Percentiles rank a stretch among this genome's conserved stretches.
phyloP scores from a whole-genome alignment of 2,888 invertebrate genomes.

The Heteromyza rotundicornis region DNA sequence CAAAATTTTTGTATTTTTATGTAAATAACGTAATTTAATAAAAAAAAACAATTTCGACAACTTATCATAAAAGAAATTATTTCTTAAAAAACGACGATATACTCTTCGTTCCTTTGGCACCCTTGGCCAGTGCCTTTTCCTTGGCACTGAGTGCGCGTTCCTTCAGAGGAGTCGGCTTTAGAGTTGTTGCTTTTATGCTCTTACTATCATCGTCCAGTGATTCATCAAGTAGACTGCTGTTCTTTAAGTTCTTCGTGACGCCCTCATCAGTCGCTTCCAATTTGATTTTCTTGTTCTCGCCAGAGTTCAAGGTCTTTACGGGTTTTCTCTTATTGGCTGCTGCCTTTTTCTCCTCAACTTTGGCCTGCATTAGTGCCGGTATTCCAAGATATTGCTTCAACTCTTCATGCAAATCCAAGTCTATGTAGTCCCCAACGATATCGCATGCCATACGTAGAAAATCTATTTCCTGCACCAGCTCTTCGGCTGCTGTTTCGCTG shows the following conservation, averaged over 20 bases:
- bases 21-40: too few species aligned
- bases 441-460: slow-evolving; percentile 69
- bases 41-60: too few species aligned
- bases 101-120: slow-evolving; percentile 79
- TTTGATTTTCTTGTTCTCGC: slow-evolving; percentile 63
- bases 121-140: slow-evolving; percentile 74
- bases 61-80: too few species aligned
- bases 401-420: slow-evolving; percentile 71
- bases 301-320: slow-evolving; percentile 48
- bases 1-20: too few species aligned
- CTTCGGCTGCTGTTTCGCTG: slow-evolving; percentile 63
- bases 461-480: slow-evolving; percentile 54
- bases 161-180: slow-evolving; percentile 22
- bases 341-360: slow-evolving; percentile 63
- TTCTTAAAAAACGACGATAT: slow-evolving; percentile 78
- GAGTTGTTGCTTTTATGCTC: slow-evolving; percentile 12
- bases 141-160: slow-evolving; percentile 69
- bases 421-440: slow-evolving; percentile 79
- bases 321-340: slow-evolving; percentile 66
- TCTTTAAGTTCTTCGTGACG: slow-evolving; percentile 59
- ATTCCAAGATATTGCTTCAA: slow-evolving; percentile 70
- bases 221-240: slow-evolving; percentile 41
- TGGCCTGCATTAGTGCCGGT: slow-evolving; percentile 44
- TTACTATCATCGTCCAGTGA: slow-evolving; percentile 30
- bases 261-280: slow-evolving; percentile 42